Percentiles rank a stretch among this genome's conserved stretches.
Conservation (phyloP, 2,113 vertebrate species). For the Pungitius pungitius region DNA sequence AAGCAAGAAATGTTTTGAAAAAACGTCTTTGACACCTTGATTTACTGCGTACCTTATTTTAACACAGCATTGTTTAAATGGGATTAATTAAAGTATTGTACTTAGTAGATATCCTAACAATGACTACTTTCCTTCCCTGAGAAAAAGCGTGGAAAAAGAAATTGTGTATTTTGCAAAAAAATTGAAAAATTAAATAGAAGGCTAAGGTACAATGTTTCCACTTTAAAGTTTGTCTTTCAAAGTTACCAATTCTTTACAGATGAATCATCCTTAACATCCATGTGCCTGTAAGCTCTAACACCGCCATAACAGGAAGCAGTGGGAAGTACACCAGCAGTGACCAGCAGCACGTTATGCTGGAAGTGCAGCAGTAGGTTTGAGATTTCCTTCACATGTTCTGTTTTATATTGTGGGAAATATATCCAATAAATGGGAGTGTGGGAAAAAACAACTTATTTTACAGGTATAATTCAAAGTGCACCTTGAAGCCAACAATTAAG, state of each 20-base stretch:
- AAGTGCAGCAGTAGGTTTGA: background rate
- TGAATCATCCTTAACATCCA: constrained; percentile 50
- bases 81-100: background rate
- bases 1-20: background rate
- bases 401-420: background rate
- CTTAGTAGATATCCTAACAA: background rate
- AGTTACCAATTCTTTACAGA: too few relatives aligned
- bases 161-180: background rate
- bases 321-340: constrained; percentile 29
- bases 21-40: background rate
- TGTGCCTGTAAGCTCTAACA: constrained; percentile 61
- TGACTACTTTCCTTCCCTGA: background rate
- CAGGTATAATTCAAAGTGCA: background rate
- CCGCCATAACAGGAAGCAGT: constrained; percentile 21
- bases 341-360: constrained; percentile 15
- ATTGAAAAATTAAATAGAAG: background rate
- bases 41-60: background rate
- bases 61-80: too few relatives aligned
- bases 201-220: background rate
- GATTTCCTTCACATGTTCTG: background rate
- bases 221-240: background rate
- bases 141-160: background rate
- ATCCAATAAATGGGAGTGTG: background rate
- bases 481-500: background rate
- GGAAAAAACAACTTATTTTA: background rate